Evolutionary conservation across 2,888 invertebrate genomes (phyloP).

Genomic region (Apocheima hispidaria): DNA sequence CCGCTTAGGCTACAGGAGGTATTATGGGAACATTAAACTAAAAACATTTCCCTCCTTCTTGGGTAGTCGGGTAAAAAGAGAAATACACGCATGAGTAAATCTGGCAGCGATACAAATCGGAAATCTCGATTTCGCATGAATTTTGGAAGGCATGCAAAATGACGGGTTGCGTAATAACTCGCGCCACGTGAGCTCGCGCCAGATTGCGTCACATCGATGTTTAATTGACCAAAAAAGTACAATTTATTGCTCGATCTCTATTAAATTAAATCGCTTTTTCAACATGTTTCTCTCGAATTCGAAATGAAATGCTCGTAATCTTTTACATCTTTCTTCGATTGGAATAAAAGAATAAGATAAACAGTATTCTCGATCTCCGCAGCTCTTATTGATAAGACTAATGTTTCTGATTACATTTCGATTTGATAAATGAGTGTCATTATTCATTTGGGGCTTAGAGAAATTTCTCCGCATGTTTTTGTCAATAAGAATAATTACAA

Average conservation of each 20-base stretch:
- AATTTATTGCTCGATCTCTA: slow-evolving; percentile 50
- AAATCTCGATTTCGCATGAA: slow-evolving; percentile 41
- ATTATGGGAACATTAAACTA: no score
- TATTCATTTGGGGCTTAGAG: slow-evolving; percentile 38
- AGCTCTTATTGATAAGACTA: slow-evolving; percentile 29
- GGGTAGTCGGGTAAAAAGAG: no score
- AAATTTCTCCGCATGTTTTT: slow-evolving; percentile 35
- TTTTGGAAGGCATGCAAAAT: slow-evolving; percentile 46
- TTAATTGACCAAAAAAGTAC: slow-evolving; percentile 61
- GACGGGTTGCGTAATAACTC: slow-evolving; percentile 58
- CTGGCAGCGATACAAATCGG: slow-evolving; percentile 41
- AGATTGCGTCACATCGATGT: slow-evolving; percentile 59
- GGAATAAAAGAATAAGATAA: slow-evolving; percentile 17
- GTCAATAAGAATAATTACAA: slow-evolving; percentile 40
- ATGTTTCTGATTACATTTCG: slow-evolving; percentile 39
- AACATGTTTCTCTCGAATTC: slow-evolving; percentile 32
- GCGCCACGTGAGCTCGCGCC: slow-evolving; percentile 51
- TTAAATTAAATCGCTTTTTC: slow-evolving; percentile 41
- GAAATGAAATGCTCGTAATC: slow-evolving; percentile 21
- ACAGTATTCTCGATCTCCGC: slow-evolving; percentile 17
- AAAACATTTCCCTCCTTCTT: no score
- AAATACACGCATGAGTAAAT: slow-evolving; percentile 34
- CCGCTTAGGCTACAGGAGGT: no score
- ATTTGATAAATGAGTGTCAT: slow-evolving; percentile 42
- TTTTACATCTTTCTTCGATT: slow-evolving; percentile 19